A percentile compares a stretch with the other conserved stretches of the same genome.
These are phyloP conservation scores for Phrynosoma blainvillii DNA, from an alignment of 2,113 vertebrate species.

Conservation along the genomic window DNA sequence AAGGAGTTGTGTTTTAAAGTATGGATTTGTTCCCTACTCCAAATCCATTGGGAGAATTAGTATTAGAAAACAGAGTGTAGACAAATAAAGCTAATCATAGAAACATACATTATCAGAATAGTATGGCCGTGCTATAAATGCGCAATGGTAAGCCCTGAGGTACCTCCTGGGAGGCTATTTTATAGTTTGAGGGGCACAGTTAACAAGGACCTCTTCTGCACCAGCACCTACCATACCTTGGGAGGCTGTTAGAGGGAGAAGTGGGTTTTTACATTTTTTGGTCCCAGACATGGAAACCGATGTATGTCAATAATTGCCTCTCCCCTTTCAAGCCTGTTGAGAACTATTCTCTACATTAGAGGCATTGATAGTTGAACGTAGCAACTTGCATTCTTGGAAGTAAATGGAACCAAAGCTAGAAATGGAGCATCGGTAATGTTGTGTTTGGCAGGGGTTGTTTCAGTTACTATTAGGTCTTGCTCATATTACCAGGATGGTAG, in stretches of 20 bases:
- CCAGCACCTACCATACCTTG: not conserved
- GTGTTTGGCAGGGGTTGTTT: no score
- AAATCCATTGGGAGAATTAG: not conserved
- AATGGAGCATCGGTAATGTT: not conserved
- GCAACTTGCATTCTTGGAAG: not conserved
- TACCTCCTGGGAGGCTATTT: not conserved
- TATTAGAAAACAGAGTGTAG: not conserved
- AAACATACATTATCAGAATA: not conserved
- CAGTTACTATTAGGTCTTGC: no score
- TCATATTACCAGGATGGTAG: no score
- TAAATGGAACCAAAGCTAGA: not conserved
- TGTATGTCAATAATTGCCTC: not conserved
- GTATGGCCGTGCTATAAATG: not conserved
- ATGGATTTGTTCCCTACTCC: no score
- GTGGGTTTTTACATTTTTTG: not conserved
- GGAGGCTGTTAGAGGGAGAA: not conserved
- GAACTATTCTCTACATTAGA: not conserved
- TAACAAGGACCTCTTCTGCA: not conserved
- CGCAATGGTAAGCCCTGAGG: no score
- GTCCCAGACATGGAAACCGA: not conserved
- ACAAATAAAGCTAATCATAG: not conserved
- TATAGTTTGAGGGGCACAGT: not conserved
- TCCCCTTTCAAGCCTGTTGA: not conserved
- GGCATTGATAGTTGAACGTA: not conserved
- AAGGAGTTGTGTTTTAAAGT: not conserved